Evolutionary conservation across 2,797 vertebrate species (phyloP).

Genomic region (Taeniopygia guttata): DNA sequence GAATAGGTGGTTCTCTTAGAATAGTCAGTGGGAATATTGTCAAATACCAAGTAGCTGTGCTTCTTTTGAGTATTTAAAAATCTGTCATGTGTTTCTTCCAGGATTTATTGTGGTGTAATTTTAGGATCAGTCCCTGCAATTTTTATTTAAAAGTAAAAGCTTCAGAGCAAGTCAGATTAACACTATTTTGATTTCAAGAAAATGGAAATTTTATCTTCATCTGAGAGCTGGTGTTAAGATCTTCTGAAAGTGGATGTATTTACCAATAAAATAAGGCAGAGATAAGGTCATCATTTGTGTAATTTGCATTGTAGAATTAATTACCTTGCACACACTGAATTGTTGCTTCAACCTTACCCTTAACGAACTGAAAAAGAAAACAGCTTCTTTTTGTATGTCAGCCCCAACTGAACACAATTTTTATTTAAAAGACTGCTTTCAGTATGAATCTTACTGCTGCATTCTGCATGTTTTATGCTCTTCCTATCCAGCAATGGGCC

Average conservation of each 20-base stretch:
- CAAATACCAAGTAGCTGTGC: not conserved
- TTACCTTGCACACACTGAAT: not conserved
- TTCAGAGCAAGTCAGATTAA: not conserved
- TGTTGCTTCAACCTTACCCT: not conserved
- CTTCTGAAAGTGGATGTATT: not conserved
- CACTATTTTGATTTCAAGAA: not conserved
- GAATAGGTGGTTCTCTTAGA: not conserved
- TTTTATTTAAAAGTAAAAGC: not conserved
- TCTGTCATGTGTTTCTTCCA: not conserved
- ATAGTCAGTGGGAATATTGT: not conserved
- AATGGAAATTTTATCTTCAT: not conserved
- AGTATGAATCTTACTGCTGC: not conserved
- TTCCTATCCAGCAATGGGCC: not conserved
- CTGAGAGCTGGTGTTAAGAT: not conserved
- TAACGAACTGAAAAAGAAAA: not conserved
- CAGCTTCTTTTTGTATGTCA: not conserved
- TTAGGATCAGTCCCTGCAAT: not conserved
- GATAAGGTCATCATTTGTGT: not conserved
- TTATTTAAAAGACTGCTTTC: not conserved
- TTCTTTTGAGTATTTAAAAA: not conserved
- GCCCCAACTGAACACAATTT: not conserved
- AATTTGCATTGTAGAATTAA: not conserved
- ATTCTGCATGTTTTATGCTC: not conserved
- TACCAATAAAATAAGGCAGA: not conserved
- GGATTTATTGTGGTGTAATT: not conserved